Percentiles rank a stretch among this genome's conserved stretches.
These are phyloP conservation scores for Ahaetulla prasina DNA, from an alignment of 2,113 vertebrate genomes.

Conservation along the genomic window DNA sequence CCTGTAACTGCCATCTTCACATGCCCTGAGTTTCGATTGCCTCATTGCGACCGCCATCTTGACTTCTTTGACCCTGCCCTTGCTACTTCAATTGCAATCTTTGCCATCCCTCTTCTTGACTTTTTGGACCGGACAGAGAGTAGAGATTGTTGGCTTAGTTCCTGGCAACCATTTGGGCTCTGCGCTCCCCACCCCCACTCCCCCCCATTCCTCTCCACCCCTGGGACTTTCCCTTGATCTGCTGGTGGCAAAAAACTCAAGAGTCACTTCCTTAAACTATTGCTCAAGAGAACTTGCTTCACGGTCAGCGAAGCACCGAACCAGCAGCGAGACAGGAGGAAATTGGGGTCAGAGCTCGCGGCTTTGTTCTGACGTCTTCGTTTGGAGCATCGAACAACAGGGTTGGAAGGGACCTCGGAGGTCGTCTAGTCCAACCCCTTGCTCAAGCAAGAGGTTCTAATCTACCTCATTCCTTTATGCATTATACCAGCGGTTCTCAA, in stretches of 20 bases:
- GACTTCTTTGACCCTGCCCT: background rate
- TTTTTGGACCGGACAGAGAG: background rate
- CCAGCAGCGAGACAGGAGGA: no score
- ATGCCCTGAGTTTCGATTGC: no score
- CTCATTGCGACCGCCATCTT: no score
- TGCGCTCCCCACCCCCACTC: no score
- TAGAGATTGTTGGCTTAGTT: background rate
- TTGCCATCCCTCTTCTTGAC: background rate
- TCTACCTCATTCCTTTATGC: background rate
- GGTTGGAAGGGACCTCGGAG: background rate
- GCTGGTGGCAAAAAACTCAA: background rate
- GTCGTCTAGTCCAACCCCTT: background rate
- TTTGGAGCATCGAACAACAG: background rate
- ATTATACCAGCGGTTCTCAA: background rate
- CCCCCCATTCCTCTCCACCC: background rate
- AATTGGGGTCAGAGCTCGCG: background rate
- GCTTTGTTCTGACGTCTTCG: background rate
- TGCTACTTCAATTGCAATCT: background rate
- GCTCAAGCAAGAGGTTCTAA: background rate
- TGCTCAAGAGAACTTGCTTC: background rate
- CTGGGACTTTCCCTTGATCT: constrained; percentile 1
- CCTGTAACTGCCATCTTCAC: no score
- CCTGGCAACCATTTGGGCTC: background rate
- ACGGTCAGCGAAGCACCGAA: background rate
- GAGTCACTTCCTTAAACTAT: constrained; percentile 3